These are phyloP conservation scores for Graphium colonna DNA, from an alignment of 2,888 invertebrate genomes.

Conservation along the genomic window DNA sequence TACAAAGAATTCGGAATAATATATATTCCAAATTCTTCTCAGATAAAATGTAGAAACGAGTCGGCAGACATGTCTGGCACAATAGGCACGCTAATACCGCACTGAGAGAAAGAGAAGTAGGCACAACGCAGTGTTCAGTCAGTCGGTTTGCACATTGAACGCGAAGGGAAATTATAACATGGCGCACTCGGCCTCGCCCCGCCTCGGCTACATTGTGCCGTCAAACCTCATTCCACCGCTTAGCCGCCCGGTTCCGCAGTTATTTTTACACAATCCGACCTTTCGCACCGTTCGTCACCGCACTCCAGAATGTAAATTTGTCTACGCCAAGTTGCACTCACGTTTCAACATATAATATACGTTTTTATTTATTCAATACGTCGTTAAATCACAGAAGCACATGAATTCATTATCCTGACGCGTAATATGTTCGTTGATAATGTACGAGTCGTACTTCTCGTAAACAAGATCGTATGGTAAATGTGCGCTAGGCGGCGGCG, in stretches of 20 bases:
- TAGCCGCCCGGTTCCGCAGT: conserved; percentile 78
- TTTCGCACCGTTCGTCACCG: conserved; percentile 78
- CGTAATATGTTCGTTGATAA: conserved; percentile 10
- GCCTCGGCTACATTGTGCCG: conserved; percentile 77
- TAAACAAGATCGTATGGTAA: conserved; percentile 14
- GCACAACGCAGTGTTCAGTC: conserved; percentile 64
- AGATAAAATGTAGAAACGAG: conserved; percentile 21
- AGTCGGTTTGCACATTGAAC: conserved; percentile 74
- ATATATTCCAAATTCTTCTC: too few species aligned
- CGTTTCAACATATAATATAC: conserved; percentile 29
- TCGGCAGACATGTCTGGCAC: conserved; percentile 36
- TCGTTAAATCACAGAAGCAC: conserved; percentile 48
- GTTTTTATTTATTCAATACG: conserved; percentile 17
- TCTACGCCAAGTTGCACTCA: conserved; percentile 67
- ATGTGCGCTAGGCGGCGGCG: conserved; percentile 34
- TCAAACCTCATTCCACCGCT: conserved; percentile 79
- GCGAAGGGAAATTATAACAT: conserved; percentile 78
- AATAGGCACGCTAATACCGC: conserved; percentile 50
- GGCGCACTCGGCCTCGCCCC: conserved; percentile 77
- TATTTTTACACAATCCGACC: conserved; percentile 80
- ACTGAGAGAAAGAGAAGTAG: conserved; percentile 70
- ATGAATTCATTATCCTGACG: conserved; percentile 28
- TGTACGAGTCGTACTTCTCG: conserved; percentile 22
- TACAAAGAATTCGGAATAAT: too few species aligned
- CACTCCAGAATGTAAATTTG: conserved; percentile 63